A percentile compares a stretch with the other conserved stretches of the same genome.
Conservation (phyloP, 92 coral and sea anemone genomes). For the Meandrina meandrites region DNA sequence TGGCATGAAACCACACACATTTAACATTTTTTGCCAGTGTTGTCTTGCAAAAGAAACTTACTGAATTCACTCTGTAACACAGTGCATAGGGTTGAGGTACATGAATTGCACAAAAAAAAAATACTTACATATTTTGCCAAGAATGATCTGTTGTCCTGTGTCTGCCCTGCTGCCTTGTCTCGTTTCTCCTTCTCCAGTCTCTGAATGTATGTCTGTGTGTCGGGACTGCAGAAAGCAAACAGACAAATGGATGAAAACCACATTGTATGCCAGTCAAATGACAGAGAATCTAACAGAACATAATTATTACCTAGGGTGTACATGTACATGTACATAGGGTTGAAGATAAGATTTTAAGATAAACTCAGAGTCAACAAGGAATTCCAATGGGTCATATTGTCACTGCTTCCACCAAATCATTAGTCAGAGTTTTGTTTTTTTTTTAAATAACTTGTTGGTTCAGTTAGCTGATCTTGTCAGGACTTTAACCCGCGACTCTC, state of each 20-base stretch:
- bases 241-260: background rate
- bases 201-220: slow-evolving; percentile 91
- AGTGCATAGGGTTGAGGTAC: background rate
- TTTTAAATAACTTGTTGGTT: no score
- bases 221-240: slow-evolving; percentile 61
- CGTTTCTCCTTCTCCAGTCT: slow-evolving; percentile 85
- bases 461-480: no score
- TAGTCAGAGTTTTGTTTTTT: no score
- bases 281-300: no score
- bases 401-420: no score
- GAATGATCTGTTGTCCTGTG: slow-evolving; percentile 93
- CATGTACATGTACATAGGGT: no score
- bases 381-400: no score
- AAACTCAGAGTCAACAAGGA: no score
- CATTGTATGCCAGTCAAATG: no score
- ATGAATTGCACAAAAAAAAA: background rate
- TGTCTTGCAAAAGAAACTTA: background rate
- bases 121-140: slow-evolving; percentile 85
- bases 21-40: background rate
- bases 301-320: no score
- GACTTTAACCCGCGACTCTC: no score
- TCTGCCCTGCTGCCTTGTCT: slow-evolving; percentile 82
- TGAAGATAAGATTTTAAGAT: no score
- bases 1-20: background rate
- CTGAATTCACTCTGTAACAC: background rate